These are phyloP conservation scores for Stercorarius parasiticus DNA, from an alignment of 2,113 vertebrate genomes.

Conservation along the genomic window DNA sequence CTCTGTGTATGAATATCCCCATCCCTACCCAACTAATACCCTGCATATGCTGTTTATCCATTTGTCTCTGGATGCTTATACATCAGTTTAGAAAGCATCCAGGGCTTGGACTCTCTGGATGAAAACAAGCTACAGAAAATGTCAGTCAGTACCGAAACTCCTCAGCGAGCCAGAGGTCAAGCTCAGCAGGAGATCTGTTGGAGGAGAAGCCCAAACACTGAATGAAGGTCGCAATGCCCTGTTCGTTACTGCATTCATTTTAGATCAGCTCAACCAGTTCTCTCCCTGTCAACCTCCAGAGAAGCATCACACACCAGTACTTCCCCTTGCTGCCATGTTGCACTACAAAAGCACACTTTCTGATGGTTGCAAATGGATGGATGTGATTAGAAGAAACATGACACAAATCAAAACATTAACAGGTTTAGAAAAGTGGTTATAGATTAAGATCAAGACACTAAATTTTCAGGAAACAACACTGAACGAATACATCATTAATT, in stretches of 20 bases:
- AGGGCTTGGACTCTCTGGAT: neutral
- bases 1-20: neutral
- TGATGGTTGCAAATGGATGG: neutral
- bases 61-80: neutral
- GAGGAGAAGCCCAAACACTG: neutral
- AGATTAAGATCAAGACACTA: neutral
- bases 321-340: neutral
- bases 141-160: neutral
- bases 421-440: neutral
- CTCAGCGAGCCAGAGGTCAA: neutral
- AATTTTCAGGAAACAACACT: neutral
- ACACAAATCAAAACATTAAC: neutral
- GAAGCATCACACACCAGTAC: rapidly evolving
- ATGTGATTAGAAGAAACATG: neutral
- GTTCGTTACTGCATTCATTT: neutral
- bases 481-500: neutral
- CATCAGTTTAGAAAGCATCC: neutral
- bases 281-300: neutral
- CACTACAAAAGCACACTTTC: neutral
- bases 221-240: neutral
- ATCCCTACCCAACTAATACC: neutral
- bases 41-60: neutral
- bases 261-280: neutral
- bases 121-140: neutral
- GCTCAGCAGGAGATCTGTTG: neutral